Conservation (phyloP, 2,888 invertebrate species). For the Aspidiotus rigidus region DNA sequence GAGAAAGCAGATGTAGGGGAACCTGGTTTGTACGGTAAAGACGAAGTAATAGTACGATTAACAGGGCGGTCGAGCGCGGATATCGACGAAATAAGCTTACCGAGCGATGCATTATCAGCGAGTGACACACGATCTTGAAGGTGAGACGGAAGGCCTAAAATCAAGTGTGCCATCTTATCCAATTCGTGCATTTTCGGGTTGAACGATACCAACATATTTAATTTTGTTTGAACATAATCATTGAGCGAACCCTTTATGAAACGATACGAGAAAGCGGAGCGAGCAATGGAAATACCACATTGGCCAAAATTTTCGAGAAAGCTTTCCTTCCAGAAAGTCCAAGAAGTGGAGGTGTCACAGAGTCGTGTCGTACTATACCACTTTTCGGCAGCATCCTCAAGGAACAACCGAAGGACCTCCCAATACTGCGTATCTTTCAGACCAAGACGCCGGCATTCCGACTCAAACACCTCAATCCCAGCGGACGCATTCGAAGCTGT, state of each 20-base stretch:
- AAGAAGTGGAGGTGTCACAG: not conserved
- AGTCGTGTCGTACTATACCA: not conserved
- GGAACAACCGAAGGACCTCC: not conserved
- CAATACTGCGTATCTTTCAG: not conserved
- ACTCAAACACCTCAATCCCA: not conserved
- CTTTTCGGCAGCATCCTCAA: constrained; percentile 7
- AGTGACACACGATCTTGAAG: not conserved
- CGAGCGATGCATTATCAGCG: not conserved
- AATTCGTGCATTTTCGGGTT: not conserved
- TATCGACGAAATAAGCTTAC: not conserved
- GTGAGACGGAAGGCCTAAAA: not conserved
- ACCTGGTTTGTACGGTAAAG: not conserved
- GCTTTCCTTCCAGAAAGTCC: not conserved
- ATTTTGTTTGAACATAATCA: not conserved
- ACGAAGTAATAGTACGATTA: constrained; percentile 3
- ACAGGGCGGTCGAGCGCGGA: not conserved
- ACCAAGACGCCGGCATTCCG: not conserved
- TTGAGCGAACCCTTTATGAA: not conserved
- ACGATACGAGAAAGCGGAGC: not conserved
- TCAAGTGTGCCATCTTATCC: not conserved
- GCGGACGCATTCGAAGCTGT: not conserved
- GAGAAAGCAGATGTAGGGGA: not conserved
- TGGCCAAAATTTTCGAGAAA: not conserved
- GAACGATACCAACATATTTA: not conserved
- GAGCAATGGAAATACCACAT: not conserved